These are phyloP conservation scores for Halcyon badia DNA, from an alignment of 2,797 vertebrate species.

Conservation along the genomic window DNA sequence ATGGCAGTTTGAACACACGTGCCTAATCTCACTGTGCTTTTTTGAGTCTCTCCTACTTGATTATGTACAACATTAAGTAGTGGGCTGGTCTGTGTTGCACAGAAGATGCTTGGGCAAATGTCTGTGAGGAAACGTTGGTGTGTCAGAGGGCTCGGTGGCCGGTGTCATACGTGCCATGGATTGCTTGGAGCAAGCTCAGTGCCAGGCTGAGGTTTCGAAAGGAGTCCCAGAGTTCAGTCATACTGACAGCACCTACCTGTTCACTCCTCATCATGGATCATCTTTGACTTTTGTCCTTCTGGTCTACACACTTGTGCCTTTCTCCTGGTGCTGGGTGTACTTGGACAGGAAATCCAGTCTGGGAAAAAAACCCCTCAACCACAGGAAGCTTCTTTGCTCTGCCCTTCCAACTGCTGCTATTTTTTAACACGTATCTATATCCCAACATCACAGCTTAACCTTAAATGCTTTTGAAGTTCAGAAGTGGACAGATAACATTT, in stretches of 20 bases:
- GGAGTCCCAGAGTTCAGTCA: neutral
- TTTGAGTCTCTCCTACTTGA: neutral
- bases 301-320: neutral
- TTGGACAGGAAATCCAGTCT: neutral
- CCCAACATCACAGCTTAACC: neutral
- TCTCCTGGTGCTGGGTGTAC: neutral
- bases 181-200: neutral
- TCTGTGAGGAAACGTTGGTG: neutral
- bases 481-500: slow-evolving; percentile 20
- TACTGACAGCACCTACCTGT: neutral
- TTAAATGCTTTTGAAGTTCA: neutral
- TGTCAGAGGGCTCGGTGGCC: neutral
- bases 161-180: neutral
- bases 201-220: neutral
- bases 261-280: neutral
- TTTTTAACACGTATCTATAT: neutral
- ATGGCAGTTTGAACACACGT: neutral
- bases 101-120: neutral
- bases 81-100: neutral
- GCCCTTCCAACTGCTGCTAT: neutral
- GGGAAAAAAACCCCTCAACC: accelerated
- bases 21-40: neutral
- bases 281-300: neutral
- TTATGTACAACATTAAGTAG: neutral
- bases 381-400: slow-evolving; percentile 24